Evolutionary conservation across 2,113 vertebrate species (phyloP), one percentile per base, ranked within the genome.

Genomic region (Oncorhynchus keta): DNA sequence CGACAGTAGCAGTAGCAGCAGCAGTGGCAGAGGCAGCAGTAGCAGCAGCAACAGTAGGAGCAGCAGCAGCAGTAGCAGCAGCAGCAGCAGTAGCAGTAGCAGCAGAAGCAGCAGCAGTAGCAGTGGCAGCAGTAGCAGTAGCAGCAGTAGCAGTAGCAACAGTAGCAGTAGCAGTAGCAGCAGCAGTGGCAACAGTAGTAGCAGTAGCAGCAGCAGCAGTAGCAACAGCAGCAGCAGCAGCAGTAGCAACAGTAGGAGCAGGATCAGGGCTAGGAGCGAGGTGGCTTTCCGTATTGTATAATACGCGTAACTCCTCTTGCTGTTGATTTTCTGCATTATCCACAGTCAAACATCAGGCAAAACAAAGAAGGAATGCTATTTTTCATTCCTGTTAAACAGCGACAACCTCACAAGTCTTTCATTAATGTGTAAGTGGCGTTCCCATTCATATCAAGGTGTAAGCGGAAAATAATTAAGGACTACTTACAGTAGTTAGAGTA

Each of bases 251-350:
- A 11, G 39, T 2, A 11, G 39, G 0, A 45, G 39, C 39, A 45
- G 89, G 90, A 92, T 85, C 84, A 84, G 83, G 86, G 90, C 91
- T 91, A 92, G 90, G 89, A 86, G 87, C 84, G 87, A 87, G 88
- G 88, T 89, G 89, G 85, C 22, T 26, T 73, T 71, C 86, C 51
- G 81, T 90, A 85, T 91, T 87, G 90, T 89, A 92, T 93, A 92
- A 94, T 93, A 90, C 88, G 90, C 88, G 93, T 93, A 93, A 92
- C 86, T 90, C 89, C 80, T 86, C 88, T 90, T 87, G 85, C 86
- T 88, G 85, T 86, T 92, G 89, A 93, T 92, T 92, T 90, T 92
- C 83, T 88, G 84, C 89, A 89, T 92, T 92, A 91, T 11, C 45
- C 66, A 79, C 86, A 89, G 91, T 89, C 83, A 88, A 90, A 88